Evolutionary conservation across 30 jellyfish, hydroid and myxozoan species (phyloP), one percentile per base, ranked within the genome.

Genomic region (Aurelia coerulea): DNA sequence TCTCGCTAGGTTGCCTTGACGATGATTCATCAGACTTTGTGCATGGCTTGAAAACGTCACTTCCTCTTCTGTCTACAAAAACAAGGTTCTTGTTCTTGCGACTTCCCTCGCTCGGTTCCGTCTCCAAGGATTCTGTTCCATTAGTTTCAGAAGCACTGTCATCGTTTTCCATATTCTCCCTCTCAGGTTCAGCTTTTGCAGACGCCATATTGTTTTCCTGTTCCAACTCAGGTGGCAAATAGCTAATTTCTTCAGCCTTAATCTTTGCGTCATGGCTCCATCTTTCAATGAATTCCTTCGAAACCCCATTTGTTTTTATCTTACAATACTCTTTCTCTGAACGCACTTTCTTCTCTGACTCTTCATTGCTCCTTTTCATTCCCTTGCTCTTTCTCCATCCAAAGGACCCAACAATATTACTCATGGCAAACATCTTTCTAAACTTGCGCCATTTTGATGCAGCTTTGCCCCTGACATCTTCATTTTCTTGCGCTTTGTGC

Each of bases 341-440:
- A 50, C 13, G 11, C 74, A 11, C 71, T 31, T 60, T 76, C 1
- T 54, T 78, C 5, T 56, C 52, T 59, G 59, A 0, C 19, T 13
- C 15, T 5, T 42, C 16, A 18, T 11, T 41, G 23, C 81, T 78
- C 63, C 16, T 34, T 65, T 19, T 60, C 79, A 39, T 17, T 6
- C 70, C 70, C 12, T 46, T 46, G 56, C 32, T 49, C 58, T 62
- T 51, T 18, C 68, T 56, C 76, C 88, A 62, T 11, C 84, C 67
- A 23, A 68, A 18, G 19, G 89, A 62, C 17, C 97, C 86, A 17
- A 81, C 77, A 17, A 81, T 89, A 75, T 75, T 89, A 66, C 97
- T 89, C 84, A 81, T 80, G 31, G 85, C 60, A 56, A 80, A 73
- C 74, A 81, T 65, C 42, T 63, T 63, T 23, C 90, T 49, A 58